Percentiles rank a stretch among this genome's conserved stretches.
Conservation (phyloP, 2,797 vertebrate genomes). For the Pseudopleuronectes americanus region DNA sequence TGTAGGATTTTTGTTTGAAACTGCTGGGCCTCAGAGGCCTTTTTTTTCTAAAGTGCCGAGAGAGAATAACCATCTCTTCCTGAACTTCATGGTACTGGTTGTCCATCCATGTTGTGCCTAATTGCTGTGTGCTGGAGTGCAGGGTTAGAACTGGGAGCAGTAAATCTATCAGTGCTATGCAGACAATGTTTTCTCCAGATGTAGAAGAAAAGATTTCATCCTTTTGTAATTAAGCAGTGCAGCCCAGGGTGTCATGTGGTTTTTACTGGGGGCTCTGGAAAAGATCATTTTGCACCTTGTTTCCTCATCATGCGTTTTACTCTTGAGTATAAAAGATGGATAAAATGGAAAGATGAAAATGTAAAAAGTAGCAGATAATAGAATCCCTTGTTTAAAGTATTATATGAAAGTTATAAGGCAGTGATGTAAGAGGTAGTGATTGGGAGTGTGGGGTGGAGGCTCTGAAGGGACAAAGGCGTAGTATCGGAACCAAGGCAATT, state of each 20-base stretch:
- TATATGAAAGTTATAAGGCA: conserved; percentile 71
- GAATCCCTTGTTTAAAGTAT: conserved; percentile 68
- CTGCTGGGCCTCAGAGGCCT: conserved; percentile 42
- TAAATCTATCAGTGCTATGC: conserved; percentile 86
- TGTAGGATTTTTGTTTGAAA: conserved; percentile 65
- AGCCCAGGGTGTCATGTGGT: conserved; percentile 84
- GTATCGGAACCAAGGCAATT: conserved; percentile 70
- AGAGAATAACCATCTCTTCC: conserved; percentile 63
- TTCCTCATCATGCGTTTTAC: conserved; percentile 85
- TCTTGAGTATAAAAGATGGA: conserved; percentile 70
- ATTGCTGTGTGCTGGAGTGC: conserved; percentile 82
- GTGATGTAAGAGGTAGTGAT: conserved; percentile 73
- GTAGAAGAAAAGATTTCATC: conserved; percentile 88
- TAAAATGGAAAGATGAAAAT: conserved; percentile 68
- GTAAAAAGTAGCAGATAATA: conserved; percentile 56
- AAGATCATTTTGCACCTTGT: conserved; percentile 83
- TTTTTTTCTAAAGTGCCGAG: conserved; percentile 40
- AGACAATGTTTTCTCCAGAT: conserved; percentile 88
- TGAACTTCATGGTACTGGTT: conserved; percentile 70
- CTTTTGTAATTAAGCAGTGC: conserved; percentile 89
- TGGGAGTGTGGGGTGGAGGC: conserved; percentile 51
- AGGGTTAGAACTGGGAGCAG: conserved; percentile 81
- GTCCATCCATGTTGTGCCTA: conserved; percentile 82
- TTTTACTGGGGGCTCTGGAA: conserved; percentile 84
- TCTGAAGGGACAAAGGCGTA: conserved; percentile 63